Percentiles rank a stretch among this genome's conserved stretches.
phyloP scores from a whole-genome alignment of 2,888 invertebrate genomes.

The Dynastes tityus region DNA sequence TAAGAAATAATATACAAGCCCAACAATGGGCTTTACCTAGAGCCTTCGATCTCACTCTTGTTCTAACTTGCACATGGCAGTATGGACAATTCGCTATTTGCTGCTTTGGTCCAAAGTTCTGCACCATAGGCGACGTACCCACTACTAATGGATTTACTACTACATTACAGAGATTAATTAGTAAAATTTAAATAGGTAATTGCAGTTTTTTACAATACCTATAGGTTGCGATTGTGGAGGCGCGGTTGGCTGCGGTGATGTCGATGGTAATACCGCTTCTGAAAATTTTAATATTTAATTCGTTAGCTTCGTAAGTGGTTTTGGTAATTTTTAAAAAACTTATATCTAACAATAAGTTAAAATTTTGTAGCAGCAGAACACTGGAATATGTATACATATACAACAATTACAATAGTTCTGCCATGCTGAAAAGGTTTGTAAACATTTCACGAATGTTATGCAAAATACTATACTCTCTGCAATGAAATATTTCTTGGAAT shows the following conservation, averaged over 20 bases:
- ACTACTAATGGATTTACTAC: neutral
- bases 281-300: neutral
- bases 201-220: neutral
- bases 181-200: neutral
- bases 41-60: slow-evolving; percentile 18
- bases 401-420: too few species aligned
- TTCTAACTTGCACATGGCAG: slow-evolving; percentile 20
- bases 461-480: too few species aligned
- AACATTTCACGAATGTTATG: too few species aligned
- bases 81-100: slow-evolving; percentile 33
- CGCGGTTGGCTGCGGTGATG: neutral
- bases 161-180: neutral
- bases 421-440: too few species aligned
- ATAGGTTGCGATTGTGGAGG: neutral
- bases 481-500: too few species aligned
- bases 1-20: slow-evolving; percentile 28
- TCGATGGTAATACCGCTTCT: neutral
- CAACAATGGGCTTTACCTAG: slow-evolving; percentile 30
- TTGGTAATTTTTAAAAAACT: too few species aligned
- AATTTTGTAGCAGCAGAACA: too few species aligned
- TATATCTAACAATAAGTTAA: too few species aligned
- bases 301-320: too few species aligned
- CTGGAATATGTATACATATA: too few species aligned
- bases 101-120: slow-evolving; percentile 18
- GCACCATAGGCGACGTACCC: neutral